Evolutionary conservation across 2,888 invertebrate species (phyloP), one percentile per base, ranked within the genome.

Genomic region (Andrena minutula): DNA sequence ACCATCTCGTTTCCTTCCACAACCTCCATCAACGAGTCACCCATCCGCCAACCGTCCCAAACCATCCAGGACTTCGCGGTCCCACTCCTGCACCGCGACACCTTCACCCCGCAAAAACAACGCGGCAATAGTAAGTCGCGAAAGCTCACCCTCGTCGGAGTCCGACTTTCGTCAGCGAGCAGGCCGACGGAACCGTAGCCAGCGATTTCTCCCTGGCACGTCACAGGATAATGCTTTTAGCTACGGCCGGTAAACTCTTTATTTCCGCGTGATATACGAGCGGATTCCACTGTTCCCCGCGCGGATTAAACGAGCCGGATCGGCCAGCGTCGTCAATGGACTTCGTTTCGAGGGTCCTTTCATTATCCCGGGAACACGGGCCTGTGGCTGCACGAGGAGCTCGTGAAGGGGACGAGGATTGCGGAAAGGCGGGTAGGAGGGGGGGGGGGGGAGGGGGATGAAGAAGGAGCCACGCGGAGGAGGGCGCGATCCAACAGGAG

Each of bases 331-430:
- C 88, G 88, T 88, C 88, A 86, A 88, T 86, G 88, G 85, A 85
- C 83, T 86, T 88, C 85, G 88, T 88, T 88, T 85, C 88, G 83
- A 79, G 80, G 83, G 85, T 88, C 88, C 88, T 88, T 88, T 88
- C 88, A 88, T 88, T 88, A 88, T 88, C 85, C 82, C 61, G 20
- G 85, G 65, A 85, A 88, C 86, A 83, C 51, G 83, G 74, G 69
- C 60, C 72, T 60, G 64, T 71, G 71, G 41, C 56, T 56, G 66
- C 68, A 12, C 66, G 60, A 58, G 68, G 68, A 70, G 58, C 69
- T 64, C 61, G 69, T 60, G 41, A 41, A 41, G 41, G 41, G 41
- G 41, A 41, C 16, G 12, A 4, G 41, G 41, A 41, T 41, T 41
- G 56, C 58, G 56, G 6, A 3, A 49, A 16, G 32, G n/a, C 26